These are phyloP conservation scores for Struthio camelus DNA, from an alignment of 2,113 vertebrate species.

Conservation along the genomic window DNA sequence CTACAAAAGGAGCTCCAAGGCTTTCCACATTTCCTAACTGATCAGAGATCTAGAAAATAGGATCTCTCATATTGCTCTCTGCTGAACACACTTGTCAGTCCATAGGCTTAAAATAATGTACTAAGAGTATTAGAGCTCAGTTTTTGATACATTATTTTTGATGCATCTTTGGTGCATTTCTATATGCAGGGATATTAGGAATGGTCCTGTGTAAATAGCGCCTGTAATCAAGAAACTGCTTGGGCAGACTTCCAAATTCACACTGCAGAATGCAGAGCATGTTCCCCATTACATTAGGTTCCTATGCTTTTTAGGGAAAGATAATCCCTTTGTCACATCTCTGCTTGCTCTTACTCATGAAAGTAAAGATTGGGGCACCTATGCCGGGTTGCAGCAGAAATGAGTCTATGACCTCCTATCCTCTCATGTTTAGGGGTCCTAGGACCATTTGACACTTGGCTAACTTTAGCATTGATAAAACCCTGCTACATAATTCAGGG, in stretches of 20 bases:
- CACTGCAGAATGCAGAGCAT: accelerated
- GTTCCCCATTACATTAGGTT: not conserved
- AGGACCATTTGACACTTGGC: not conserved
- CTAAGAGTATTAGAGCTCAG: not conserved
- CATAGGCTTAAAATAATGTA: accelerated
- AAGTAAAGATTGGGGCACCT: too few relatives aligned
- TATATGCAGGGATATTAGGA: not conserved
- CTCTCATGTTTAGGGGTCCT: not conserved
- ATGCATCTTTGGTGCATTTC: not conserved
- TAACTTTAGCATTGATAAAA: not conserved
- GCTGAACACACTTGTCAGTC: too few relatives aligned
- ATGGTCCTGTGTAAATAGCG: accelerated
- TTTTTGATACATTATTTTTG: not conserved
- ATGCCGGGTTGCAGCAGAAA: not conserved
- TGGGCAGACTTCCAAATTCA: not conserved
- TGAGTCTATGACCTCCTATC: not conserved
- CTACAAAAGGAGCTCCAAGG: not conserved
- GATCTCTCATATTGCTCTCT: not conserved
- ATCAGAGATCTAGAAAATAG: not conserved
- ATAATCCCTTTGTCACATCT: not conserved
- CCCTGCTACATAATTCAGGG: not conserved
- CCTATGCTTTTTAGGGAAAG: not conserved
- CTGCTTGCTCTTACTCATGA: too few relatives aligned
- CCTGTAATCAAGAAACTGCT: not conserved
- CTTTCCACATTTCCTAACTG: not conserved